Evolutionary conservation across 2,113 vertebrate genomes (phyloP).

Genomic region (Heterochromis multidens): DNA sequence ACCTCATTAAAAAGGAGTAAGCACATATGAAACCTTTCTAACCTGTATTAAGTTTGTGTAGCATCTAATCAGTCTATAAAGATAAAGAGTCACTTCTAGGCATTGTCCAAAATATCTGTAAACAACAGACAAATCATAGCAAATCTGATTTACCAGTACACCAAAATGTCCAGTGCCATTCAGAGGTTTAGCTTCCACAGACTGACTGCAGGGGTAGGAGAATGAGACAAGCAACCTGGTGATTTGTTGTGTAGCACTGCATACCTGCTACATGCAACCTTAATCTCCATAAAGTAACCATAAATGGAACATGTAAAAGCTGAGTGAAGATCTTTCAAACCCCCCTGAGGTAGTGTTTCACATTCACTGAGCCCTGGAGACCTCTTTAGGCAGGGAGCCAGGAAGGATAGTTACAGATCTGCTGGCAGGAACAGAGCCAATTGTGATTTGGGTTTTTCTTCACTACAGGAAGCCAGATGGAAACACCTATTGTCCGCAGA

Average conservation of each 20-base stretch:
- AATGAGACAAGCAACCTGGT: not conserved
- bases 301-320: not conserved
- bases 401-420: slow-evolving; percentile 20
- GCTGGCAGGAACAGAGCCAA: slow-evolving; percentile 32
- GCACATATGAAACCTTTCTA: not conserved
- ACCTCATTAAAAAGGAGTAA: not conserved
- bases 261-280: not conserved
- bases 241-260: not conserved
- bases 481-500: slow-evolving; percentile 64
- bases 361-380: slow-evolving; percentile 38
- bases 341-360: slow-evolving; percentile 15
- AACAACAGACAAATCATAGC: not conserved
- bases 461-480: slow-evolving; percentile 64
- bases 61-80: not conserved
- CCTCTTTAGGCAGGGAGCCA: slow-evolving; percentile 50
- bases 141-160: not conserved
- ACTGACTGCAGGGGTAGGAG: not conserved
- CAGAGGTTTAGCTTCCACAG: not conserved
- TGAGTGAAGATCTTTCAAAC: slow-evolving; percentile 16
- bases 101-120: not conserved
- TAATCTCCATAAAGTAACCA: slow-evolving; percentile 10
- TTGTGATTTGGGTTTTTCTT: slow-evolving; percentile 52
- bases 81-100: too few species aligned
- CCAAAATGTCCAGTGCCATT: not conserved
- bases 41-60: not conserved